phyloP scores from a whole-genome alignment of 2,797 vertebrate genomes.

The Leptoclinus maculatus region DNA sequence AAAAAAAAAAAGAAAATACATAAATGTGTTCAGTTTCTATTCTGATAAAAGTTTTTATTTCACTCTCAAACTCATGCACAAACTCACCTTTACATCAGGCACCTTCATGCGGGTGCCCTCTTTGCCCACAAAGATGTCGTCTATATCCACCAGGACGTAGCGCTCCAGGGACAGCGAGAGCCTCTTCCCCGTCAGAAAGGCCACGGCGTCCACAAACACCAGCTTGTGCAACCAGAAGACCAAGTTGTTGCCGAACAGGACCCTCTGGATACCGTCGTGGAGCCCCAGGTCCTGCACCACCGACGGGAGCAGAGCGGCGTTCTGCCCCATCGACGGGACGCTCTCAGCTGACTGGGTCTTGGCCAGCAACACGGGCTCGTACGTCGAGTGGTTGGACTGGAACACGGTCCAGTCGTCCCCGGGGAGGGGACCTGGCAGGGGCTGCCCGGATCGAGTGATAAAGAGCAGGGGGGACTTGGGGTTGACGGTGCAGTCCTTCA shows the following conservation, averaged over 20 bases:
- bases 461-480: slow-evolving; percentile 95
- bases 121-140: slow-evolving; percentile 99
- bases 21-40: slow-evolving; percentile 11
- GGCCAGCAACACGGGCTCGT: slow-evolving; percentile 94
- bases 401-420: slow-evolving; percentile 99
- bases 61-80: background rate
- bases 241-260: slow-evolving; percentile 98
- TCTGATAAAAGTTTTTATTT: slow-evolving; percentile 1
- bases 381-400: slow-evolving; percentile 98
- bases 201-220: slow-evolving; percentile 95
- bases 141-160: slow-evolving; percentile 96
- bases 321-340: slow-evolving; percentile 89
- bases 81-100: slow-evolving; percentile 94
- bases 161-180: slow-evolving; percentile 95
- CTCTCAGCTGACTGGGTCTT: slow-evolving; percentile 95
- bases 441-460: slow-evolving; percentile 93
- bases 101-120: slow-evolving; percentile 99
- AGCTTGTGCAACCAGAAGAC: slow-evolving; percentile 99
- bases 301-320: slow-evolving; percentile 91
- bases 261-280: slow-evolving; percentile 96
- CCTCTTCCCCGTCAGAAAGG: slow-evolving; percentile 95
- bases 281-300: slow-evolving; percentile 99
- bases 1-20: slow-evolving; percentile 34
- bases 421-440: slow-evolving; percentile 92
- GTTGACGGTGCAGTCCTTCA: slow-evolving; percentile 98